phyloP scores from a whole-genome alignment of 2,797 vertebrate genomes.

The Sebastolobus altivelis region DNA sequence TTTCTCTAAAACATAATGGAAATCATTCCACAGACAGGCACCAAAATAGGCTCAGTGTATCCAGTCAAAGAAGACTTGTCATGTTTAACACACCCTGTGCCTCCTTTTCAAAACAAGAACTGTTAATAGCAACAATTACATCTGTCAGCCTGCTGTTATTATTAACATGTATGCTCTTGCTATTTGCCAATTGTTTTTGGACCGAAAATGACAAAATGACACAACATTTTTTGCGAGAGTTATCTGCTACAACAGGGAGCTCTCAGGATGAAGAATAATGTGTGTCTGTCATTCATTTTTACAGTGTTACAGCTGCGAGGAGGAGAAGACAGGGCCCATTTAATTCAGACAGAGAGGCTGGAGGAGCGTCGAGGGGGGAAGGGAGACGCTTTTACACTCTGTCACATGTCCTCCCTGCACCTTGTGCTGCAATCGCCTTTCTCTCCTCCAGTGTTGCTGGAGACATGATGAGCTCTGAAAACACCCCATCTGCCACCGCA shows the following conservation, averaged over 20 bases:
- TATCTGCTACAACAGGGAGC: conserved; percentile 18
- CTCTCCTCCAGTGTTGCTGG: conserved; percentile 42
- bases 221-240: conserved; percentile 34
- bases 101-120: conserved; percentile 27
- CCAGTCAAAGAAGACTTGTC: conserved; percentile 29
- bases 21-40: conserved; percentile 38
- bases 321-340: conserved; percentile 62
- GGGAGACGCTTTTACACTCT: conserved; percentile 49
- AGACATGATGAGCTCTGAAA: conserved; percentile 38
- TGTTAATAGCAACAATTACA: conserved; percentile 21
- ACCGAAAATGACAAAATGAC: conserved; percentile 29
- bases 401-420: conserved; percentile 59
- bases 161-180: neutral
- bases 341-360: conserved; percentile 59
- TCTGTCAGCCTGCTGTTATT: conserved; percentile 11
- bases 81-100: conserved; percentile 24
- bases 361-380: conserved; percentile 44
- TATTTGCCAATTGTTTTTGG: conserved; percentile 20
- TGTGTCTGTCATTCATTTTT: conserved; percentile 54
- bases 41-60: conserved; percentile 28
- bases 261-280: conserved; percentile 29
- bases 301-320: conserved; percentile 56
- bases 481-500: conserved; percentile 18
- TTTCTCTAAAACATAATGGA: conserved; percentile 28
- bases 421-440: conserved; percentile 40